These are phyloP conservation scores for Salvelinus fontinalis DNA, from an alignment of 2,113 vertebrate species.

Conservation along the genomic window DNA sequence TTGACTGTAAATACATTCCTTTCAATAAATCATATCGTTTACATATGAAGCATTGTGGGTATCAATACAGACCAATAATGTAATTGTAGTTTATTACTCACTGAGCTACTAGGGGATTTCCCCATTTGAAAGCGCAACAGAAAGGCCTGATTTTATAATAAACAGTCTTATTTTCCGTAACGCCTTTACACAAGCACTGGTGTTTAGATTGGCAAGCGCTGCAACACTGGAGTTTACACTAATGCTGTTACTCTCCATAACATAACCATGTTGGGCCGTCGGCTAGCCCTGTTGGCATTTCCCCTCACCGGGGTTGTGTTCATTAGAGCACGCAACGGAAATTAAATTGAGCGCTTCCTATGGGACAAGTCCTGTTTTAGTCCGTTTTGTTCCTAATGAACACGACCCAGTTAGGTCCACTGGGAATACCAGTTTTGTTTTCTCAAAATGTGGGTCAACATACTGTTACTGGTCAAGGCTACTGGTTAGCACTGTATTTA, in stretches of 20 bases:
- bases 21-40: background rate
- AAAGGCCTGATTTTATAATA: conserved; percentile 25
- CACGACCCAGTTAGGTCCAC: too few species aligned
- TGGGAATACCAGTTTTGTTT: too few species aligned
- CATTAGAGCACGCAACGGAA: too few species aligned
- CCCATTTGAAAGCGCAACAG: conserved; percentile 1
- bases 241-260: conserved; percentile 1
- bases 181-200: background rate
- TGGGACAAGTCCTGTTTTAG: too few species aligned
- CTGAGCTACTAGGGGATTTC: background rate
- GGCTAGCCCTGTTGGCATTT: conserved; percentile 36
- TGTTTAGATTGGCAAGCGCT: conserved; percentile 11
- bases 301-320: background rate
- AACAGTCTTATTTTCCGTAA: conserved; percentile 17
- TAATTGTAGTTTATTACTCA: background rate
- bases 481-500: too few species aligned
- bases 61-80: background rate
- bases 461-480: too few species aligned
- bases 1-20: too few species aligned
- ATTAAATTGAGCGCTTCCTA: too few species aligned
- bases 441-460: too few species aligned
- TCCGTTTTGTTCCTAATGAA: too few species aligned
- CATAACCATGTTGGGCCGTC: conserved; percentile 4
- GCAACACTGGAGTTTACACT: conserved; percentile 28
- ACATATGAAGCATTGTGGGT: background rate